Conservation (phyloP, 2,888 invertebrate genomes). For the Drosophila koepferae region DNA sequence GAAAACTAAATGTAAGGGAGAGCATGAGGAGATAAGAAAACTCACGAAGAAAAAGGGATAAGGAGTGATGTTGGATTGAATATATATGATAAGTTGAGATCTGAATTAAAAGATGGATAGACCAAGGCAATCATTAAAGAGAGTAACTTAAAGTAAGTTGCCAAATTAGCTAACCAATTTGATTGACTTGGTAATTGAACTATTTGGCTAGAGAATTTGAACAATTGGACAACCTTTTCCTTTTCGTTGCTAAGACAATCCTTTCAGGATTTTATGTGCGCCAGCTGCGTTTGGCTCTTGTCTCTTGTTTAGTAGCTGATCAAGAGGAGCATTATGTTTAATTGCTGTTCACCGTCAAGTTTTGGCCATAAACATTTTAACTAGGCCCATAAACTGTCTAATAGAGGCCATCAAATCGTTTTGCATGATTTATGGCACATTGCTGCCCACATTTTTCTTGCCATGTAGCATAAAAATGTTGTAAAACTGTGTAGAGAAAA, state of each 20-base stretch:
- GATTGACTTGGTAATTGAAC: conserved; percentile 2
- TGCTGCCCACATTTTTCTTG: conserved; percentile 35
- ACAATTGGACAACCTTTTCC: background rate
- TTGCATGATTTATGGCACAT: conserved; percentile 65
- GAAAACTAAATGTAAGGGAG: too few species aligned
- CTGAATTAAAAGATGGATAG: background rate
- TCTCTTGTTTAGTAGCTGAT: conserved; percentile 16
- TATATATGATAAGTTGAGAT: background rate
- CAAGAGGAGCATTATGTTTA: conserved; percentile 60
- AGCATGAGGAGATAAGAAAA: background rate
- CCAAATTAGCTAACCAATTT: conserved; percentile 4
- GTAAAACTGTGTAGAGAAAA: conserved; percentile 46
- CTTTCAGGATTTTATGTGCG: conserved; percentile 8
- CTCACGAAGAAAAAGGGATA: background rate
- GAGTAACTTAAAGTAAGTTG: too few species aligned
- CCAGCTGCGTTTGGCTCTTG: conserved; percentile 1
- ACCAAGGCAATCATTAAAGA: too few species aligned
- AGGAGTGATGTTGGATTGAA: background rate
- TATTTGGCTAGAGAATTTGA: background rate
- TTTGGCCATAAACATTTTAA: conserved; percentile 72
- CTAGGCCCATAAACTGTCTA: conserved; percentile 67
- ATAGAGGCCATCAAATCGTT: conserved; percentile 70
- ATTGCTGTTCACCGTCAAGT: conserved; percentile 69
- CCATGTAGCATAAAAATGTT: conserved; percentile 64
- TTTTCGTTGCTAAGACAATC: background rate